Conservation (phyloP, 2,888 invertebrate species). For the Ophion ellenae region DNA sequence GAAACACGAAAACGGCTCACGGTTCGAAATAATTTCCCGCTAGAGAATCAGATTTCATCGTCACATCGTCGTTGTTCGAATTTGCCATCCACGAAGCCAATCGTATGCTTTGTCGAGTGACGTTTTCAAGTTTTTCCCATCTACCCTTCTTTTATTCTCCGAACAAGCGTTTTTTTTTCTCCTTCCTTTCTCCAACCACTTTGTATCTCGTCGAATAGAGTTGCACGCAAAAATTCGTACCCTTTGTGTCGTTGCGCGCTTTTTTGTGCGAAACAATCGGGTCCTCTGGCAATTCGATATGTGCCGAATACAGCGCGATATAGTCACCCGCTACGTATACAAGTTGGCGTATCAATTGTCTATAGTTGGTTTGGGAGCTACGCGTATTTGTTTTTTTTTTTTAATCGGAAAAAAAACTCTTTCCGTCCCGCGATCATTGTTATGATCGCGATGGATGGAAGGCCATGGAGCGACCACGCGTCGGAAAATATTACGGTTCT, state of each 20-base stretch:
- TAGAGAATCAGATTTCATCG: too few species aligned
- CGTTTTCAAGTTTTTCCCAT: slow-evolving; percentile 20
- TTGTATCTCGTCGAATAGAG: slow-evolving; percentile 22
- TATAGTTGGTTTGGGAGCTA: slow-evolving; percentile 26
- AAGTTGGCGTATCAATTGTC: slow-evolving; percentile 49
- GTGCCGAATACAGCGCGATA: slow-evolving; percentile 34
- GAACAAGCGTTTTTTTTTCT: neutral
- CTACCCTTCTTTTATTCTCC: slow-evolving; percentile 7
- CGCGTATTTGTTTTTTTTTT: slow-evolving; percentile 58
- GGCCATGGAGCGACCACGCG: slow-evolving; percentile 39
- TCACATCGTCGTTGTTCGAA: neutral
- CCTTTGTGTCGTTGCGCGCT: slow-evolving; percentile 27
- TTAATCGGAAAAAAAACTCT: slow-evolving; percentile 47
- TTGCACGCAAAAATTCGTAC: slow-evolving; percentile 19
- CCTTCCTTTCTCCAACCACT: slow-evolving; percentile 1
- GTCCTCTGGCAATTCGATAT: slow-evolving; percentile 54
- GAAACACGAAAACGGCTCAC: too few species aligned
- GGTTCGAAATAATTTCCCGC: too few species aligned
- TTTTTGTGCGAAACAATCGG: slow-evolving; percentile 41
- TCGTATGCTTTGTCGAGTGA: slow-evolving; percentile 9
- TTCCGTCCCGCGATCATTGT: slow-evolving; percentile 56
- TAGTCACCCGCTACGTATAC: slow-evolving; percentile 6
- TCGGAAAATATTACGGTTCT: slow-evolving; percentile 48
- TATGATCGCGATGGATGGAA: slow-evolving; percentile 48
- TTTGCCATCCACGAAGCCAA: neutral